Conservation (phyloP, 2,888 invertebrate species). For the Drosophila kanekoi region DNA sequence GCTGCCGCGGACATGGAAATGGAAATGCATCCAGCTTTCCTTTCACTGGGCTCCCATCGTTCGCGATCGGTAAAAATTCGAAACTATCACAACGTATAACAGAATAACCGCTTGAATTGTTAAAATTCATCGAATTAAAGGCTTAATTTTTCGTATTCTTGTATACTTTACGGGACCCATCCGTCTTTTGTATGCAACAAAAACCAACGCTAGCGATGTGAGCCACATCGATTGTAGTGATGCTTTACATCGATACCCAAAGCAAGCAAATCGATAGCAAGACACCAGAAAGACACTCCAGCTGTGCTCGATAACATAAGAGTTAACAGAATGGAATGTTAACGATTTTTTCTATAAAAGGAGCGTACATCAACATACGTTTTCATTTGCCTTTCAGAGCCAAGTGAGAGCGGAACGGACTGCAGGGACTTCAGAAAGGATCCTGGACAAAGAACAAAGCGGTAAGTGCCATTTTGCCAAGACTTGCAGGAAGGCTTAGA, state of each 20-base stretch:
- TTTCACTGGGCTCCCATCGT: constrained; percentile 34
- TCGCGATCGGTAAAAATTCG: constrained; percentile 11
- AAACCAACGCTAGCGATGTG: constrained; percentile 61
- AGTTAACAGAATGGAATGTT: neutral
- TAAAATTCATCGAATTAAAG: constrained; percentile 49
- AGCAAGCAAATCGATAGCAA: constrained; percentile 1
- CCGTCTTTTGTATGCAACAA: constrained; percentile 54
- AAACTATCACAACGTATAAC: constrained; percentile 40
- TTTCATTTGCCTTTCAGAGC: neutral
- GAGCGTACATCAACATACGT: neutral
- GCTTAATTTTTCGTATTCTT: constrained; percentile 20
- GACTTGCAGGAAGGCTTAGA: too few species aligned
- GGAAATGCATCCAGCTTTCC: constrained; percentile 48
- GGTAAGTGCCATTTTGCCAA: too few species aligned
- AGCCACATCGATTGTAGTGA: constrained; percentile 12
- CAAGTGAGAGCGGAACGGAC: neutral
- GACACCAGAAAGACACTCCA: constrained; percentile 4
- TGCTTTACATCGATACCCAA: constrained; percentile 20
- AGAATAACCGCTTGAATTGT: constrained; percentile 42
- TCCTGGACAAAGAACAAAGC: too few species aligned
- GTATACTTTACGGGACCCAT: constrained; percentile 45
- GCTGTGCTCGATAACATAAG: constrained; percentile 8
- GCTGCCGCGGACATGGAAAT: constrained; percentile 59
- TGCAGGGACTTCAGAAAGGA: too few species aligned
- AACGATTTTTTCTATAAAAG: neutral